These are phyloP conservation scores for Clistopyga incitator DNA, from an alignment of 2,888 invertebrate genomes.

Conservation along the genomic window DNA sequence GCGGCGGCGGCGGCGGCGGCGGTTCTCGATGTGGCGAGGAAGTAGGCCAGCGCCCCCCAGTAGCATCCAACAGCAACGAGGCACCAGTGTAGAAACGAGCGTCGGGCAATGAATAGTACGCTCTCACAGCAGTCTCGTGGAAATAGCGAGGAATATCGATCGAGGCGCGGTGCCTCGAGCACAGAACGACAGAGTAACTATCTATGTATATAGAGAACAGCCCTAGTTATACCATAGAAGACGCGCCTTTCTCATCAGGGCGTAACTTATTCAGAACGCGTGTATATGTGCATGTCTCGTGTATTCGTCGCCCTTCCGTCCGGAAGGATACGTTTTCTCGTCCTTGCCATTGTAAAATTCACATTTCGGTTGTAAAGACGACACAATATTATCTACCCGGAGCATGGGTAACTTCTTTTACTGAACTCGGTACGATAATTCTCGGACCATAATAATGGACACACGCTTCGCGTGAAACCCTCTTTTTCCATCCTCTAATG, in stretches of 20 bases:
- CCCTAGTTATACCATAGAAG: constrained; percentile 2
- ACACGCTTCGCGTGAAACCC: no score
- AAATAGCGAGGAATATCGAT: constrained; percentile 58
- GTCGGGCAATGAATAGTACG: constrained; percentile 52
- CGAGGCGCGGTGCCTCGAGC: constrained; percentile 31
- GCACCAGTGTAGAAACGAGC: constrained; percentile 40
- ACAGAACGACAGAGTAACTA: constrained; percentile 43
- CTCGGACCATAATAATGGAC: no score
- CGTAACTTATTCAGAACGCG: constrained; percentile 31
- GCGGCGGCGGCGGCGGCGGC: not conserved
- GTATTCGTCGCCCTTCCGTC: not conserved
- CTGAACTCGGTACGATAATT: no score
- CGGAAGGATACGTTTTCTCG: constrained; percentile 13
- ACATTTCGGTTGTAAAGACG: not conserved
- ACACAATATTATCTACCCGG: not conserved
- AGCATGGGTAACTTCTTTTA: not conserved
- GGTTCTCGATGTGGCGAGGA: constrained; percentile 45
- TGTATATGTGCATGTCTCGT: not conserved
- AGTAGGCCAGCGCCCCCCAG: constrained; percentile 49
- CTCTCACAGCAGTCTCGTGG: constrained; percentile 33
- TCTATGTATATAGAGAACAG: not conserved
- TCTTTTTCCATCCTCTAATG: no score
- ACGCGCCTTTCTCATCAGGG: constrained; percentile 24
- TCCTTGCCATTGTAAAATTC: not conserved
- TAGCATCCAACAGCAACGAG: constrained; percentile 43